Evolutionary conservation across 1,140 invertebrate genomes (phyloP).

Genomic region (Periplaneta americana): DNA sequence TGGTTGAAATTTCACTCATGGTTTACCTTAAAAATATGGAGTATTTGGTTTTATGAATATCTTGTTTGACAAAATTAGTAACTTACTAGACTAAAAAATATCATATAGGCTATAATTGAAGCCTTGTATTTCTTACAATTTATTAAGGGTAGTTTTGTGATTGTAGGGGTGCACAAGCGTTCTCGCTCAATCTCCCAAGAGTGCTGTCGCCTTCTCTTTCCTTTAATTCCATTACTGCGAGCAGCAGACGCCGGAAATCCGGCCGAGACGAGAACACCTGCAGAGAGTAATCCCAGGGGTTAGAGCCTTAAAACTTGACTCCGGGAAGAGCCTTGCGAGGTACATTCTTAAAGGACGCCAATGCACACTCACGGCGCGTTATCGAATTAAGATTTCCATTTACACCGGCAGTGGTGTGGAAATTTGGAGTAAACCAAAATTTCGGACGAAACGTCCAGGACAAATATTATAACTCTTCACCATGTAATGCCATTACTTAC

Average conservation of each 20-base stretch:
- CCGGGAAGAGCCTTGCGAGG: not conserved
- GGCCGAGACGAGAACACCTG: not conserved
- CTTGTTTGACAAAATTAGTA: no score
- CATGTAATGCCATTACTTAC: no score
- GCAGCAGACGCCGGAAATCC: not conserved
- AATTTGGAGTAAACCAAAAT: no score
- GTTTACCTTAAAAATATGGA: no score
- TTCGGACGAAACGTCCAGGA: no score
- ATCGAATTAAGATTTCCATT: not conserved
- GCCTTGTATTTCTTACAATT: no score
- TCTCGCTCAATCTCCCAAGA: not conserved
- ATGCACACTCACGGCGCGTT: not conserved
- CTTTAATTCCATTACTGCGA: not conserved
- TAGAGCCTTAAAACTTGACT: not conserved
- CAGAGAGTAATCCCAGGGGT: not conserved
- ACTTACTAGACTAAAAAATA: no score
- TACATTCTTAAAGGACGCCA: not conserved
- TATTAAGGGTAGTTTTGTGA: no score
- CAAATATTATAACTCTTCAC: no score
- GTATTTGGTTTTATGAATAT: no score
- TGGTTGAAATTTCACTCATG: no score
- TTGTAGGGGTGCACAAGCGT: not conserved
- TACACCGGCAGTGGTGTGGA: not conserved
- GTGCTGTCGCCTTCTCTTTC: not conserved
- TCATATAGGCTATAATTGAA: no score